Percentiles rank a stretch among this genome's conserved stretches.
These are phyloP conservation scores for Oncorhynchus masou DNA, from an alignment of 2,113 vertebrate genomes.

Conservation along the genomic window DNA sequence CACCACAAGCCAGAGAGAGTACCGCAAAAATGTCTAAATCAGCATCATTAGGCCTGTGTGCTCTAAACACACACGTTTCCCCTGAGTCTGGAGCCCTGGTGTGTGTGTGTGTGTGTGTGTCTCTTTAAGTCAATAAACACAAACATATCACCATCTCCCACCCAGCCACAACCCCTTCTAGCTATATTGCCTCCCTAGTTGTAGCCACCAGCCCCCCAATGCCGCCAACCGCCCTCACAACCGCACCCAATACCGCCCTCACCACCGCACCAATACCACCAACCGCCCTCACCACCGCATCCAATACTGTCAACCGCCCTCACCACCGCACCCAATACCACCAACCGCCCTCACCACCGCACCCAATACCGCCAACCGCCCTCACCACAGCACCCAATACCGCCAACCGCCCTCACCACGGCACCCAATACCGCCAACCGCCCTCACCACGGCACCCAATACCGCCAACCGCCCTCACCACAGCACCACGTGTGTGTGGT, in stretches of 20 bases:
- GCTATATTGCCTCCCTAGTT: conserved; percentile 13
- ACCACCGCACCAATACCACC: too few species aligned
- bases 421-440: too few species aligned
- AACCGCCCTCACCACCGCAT: too few species aligned
- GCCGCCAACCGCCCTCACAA: conserved; percentile 27
- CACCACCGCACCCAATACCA: too few species aligned
- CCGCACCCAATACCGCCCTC: conserved; percentile 13
- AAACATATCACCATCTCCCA: conserved; percentile 56
- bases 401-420: too few species aligned
- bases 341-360: too few species aligned
- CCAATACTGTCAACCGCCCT: too few species aligned
- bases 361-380: too few species aligned
- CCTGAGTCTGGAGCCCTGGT: conserved; percentile 66
- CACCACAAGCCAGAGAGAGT: conserved; percentile 70
- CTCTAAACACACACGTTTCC: conserved; percentile 73
- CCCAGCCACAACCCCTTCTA: conserved; percentile 11
- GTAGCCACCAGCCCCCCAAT: too few species aligned
- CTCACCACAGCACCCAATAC: too few species aligned
- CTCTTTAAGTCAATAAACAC: conserved; percentile 72
- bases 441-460: too few species aligned
- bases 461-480: too few species aligned
- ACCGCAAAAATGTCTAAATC: conserved; percentile 75
- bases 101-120: conserved; percentile 57
- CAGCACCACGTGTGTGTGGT: neutral
- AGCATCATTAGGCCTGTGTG: conserved; percentile 72